Conservation (phyloP, 1,140 invertebrate species). For the Drosophila albomicans region DNA sequence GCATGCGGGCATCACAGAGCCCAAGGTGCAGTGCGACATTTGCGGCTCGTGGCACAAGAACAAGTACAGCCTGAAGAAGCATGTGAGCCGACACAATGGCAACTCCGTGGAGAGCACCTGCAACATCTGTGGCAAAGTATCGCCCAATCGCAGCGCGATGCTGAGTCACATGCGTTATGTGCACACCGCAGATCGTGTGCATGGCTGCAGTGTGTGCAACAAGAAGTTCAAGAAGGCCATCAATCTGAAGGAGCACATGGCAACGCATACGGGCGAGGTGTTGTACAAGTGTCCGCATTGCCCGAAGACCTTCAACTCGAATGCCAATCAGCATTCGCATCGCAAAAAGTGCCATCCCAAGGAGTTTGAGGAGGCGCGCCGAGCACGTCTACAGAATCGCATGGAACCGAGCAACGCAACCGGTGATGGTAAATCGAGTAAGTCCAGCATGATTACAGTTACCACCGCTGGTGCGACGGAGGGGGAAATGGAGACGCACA, state of each 20-base stretch:
- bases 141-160: slow-evolving; percentile 79
- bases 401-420: slow-evolving; percentile 37
- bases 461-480: slow-evolving; percentile 36
- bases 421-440: neutral
- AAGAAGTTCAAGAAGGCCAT: slow-evolving; percentile 82
- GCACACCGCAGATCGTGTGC: slow-evolving; percentile 64
- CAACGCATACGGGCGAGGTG: slow-evolving; percentile 79
- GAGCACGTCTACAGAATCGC: slow-evolving; percentile 54
- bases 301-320: slow-evolving; percentile 80
- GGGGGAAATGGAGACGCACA: slow-evolving; percentile 53
- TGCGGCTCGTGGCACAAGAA: slow-evolving; percentile 83
- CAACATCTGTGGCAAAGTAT: slow-evolving; percentile 73
- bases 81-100: slow-evolving; percentile 70
- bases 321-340: slow-evolving; percentile 82
- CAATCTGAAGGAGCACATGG: slow-evolving; percentile 79
- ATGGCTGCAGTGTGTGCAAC: slow-evolving; percentile 71
- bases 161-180: slow-evolving; percentile 79
- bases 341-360: slow-evolving; percentile 80
- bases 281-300: slow-evolving; percentile 82
- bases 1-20: slow-evolving; percentile 70
- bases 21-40: slow-evolving; percentile 79
- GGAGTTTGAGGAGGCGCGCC: slow-evolving; percentile 74
- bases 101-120: slow-evolving; percentile 61
- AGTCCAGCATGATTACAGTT: slow-evolving; percentile 60
- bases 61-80: slow-evolving; percentile 78